phyloP scores from a whole-genome alignment of 2,797 vertebrate genomes.

The Valencia hispanica region DNA sequence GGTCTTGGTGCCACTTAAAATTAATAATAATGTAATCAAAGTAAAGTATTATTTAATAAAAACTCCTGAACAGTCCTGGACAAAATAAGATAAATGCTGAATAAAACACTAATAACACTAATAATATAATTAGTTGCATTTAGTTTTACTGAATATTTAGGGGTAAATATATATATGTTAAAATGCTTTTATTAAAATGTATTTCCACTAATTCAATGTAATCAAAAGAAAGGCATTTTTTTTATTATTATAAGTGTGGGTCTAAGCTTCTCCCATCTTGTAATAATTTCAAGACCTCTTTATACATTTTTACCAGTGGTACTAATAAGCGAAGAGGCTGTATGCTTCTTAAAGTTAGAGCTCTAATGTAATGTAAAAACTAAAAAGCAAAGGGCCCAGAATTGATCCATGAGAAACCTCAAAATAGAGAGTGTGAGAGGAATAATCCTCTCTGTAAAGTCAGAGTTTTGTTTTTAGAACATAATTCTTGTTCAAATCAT shows the following conservation, averaged over 20 bases:
- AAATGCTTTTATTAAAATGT: background rate
- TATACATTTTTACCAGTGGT: background rate
- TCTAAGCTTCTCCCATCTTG: background rate
- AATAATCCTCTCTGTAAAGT: too few relatives aligned
- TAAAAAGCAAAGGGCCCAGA: too few relatives aligned
- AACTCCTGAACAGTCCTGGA: background rate
- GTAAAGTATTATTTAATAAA: background rate
- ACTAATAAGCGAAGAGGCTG: background rate
- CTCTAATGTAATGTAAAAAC: background rate
- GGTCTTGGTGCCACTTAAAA: background rate
- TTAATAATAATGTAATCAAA: background rate
- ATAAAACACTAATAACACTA: background rate
- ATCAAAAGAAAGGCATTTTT: background rate
- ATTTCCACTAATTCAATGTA: background rate
- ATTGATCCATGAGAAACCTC: too few relatives aligned
- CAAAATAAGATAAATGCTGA: too few relatives aligned
- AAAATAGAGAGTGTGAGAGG: too few relatives aligned
- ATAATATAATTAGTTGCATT: background rate
- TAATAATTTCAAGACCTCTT: background rate
- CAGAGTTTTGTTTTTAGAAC: too few relatives aligned
- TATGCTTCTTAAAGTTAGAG: background rate
- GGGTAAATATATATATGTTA: background rate
- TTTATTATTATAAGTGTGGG: background rate
- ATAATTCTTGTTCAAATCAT: too few relatives aligned
- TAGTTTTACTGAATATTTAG: background rate